phyloP scores from a whole-genome alignment of 2,113 vertebrate genomes.

The Elanoides forficatus region DNA sequence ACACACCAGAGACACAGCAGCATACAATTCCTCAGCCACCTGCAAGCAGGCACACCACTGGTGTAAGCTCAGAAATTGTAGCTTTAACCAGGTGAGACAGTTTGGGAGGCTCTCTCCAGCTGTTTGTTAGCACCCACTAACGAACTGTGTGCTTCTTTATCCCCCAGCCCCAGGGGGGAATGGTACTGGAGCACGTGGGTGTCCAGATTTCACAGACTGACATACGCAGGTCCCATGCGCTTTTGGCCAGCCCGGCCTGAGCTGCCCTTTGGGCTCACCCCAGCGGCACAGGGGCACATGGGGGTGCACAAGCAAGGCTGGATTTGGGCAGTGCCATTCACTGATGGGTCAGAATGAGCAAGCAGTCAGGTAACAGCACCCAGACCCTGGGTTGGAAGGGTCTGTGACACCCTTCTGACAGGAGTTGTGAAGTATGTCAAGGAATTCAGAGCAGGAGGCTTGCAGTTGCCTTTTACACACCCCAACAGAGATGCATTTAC shows the following conservation, averaged over 20 bases:
- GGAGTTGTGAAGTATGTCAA: fast-evolving
- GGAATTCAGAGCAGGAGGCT: background rate
- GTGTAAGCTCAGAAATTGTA: background rate
- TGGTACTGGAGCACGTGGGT: too few relatives aligned
- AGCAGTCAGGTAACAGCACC: background rate
- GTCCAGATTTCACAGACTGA: background rate
- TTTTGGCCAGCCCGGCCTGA: background rate
- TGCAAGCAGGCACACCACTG: background rate
- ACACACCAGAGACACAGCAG: background rate
- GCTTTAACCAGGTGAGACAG: background rate
- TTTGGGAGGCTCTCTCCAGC: background rate
- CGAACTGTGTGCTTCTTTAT: background rate
- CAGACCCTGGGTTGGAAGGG: background rate
- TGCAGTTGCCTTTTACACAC: fast-evolving
- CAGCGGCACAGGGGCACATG: fast-evolving
- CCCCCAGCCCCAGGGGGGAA: background rate
- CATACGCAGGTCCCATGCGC: fast-evolving
- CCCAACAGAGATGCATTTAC: background rate
- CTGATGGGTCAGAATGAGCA: background rate
- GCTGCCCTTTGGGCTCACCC: background rate
- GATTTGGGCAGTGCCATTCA: background rate
- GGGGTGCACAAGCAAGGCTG: background rate
- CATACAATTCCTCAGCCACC: fast-evolving
- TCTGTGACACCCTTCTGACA: background rate
- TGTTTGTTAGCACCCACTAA: background rate